These are phyloP conservation scores for Campaea margaritaria DNA, from an alignment of 2,888 invertebrate genomes.

Conservation along the genomic window DNA sequence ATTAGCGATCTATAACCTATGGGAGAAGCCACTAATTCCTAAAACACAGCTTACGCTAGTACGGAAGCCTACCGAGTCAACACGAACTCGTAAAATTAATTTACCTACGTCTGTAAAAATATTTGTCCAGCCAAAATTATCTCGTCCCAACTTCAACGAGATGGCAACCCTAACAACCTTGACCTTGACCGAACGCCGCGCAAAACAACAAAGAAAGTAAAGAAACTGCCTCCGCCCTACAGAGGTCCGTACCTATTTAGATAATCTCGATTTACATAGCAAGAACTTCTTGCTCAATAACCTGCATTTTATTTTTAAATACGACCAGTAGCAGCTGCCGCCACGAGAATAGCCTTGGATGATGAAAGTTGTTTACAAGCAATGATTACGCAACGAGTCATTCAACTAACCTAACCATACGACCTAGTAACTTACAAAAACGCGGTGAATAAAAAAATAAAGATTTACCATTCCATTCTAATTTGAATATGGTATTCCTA, in stretches of 20 bases:
- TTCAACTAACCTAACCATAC: slow-evolving; percentile 51
- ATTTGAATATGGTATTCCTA: slow-evolving; percentile 1
- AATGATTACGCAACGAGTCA: slow-evolving; percentile 65
- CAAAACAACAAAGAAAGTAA: slow-evolving; percentile 26
- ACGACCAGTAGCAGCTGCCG: slow-evolving; percentile 22
- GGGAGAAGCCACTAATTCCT: too few relatives aligned
- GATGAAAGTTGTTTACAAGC: slow-evolving; percentile 76
- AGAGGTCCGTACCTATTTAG: neutral
- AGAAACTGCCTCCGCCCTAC: neutral
- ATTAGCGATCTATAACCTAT: too few relatives aligned
- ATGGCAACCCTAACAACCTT: slow-evolving; percentile 33
- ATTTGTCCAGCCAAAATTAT: neutral
- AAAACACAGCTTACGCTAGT: too few relatives aligned
- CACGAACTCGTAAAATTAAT: too few relatives aligned
- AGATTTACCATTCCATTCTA: neutral
- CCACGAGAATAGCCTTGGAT: slow-evolving; percentile 62
- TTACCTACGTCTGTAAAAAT: too few relatives aligned
- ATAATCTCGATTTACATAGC: slow-evolving; percentile 13
- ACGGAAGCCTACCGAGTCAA: too few relatives aligned
- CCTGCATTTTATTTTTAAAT: slow-evolving; percentile 9
- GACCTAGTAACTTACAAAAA: slow-evolving; percentile 18
- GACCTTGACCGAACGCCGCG: slow-evolving; percentile 41
- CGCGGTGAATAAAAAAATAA: neutral
- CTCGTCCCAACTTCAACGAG: neutral
- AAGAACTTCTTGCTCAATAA: neutral